A percentile compares a stretch with the other conserved stretches of the same genome.
phyloP scores from a whole-genome alignment of 2,888 invertebrate genomes.

The Lepidochrysops patricia region DNA sequence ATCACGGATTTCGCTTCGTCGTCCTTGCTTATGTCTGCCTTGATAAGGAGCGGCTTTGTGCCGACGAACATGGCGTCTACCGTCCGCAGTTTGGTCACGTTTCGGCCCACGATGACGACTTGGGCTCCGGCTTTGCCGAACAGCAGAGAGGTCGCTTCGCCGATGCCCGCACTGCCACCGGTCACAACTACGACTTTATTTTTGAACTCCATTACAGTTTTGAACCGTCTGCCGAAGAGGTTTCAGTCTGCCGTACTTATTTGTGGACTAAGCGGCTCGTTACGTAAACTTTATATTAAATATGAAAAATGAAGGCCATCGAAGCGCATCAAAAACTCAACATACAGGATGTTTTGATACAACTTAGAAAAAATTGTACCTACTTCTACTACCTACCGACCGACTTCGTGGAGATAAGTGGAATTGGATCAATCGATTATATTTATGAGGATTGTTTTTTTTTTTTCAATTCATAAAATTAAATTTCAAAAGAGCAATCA shows the following conservation, averaged over 20 bases:
- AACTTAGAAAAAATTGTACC: background rate
- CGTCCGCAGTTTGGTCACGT: constrained; percentile 2
- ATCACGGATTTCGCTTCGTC: constrained; percentile 27
- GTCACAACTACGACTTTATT: constrained; percentile 9
- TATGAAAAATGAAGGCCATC: background rate
- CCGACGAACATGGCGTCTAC: background rate
- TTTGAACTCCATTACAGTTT: constrained; percentile 3
- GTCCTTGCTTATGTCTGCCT: constrained; percentile 31
- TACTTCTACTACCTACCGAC: too few relatives aligned
- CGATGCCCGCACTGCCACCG: constrained; percentile 5
- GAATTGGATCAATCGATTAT: too few relatives aligned
- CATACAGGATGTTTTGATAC: background rate
- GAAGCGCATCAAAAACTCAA: background rate
- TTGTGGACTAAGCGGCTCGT: background rate
- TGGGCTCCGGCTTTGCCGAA: constrained; percentile 2
- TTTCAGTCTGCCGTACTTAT: too few relatives aligned
- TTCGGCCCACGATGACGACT: constrained; percentile 11
- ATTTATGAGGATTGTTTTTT: too few relatives aligned
- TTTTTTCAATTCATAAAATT: too few relatives aligned
- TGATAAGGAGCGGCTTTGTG: background rate
- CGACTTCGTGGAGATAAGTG: too few relatives aligned
- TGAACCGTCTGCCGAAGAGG: background rate
- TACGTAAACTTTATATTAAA: background rate
- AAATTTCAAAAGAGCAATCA: too few relatives aligned
- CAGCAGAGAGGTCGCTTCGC: background rate